These are phyloP conservation scores for Miltochrista miniata DNA, from an alignment of 2,888 invertebrate species.

Conservation along the genomic window DNA sequence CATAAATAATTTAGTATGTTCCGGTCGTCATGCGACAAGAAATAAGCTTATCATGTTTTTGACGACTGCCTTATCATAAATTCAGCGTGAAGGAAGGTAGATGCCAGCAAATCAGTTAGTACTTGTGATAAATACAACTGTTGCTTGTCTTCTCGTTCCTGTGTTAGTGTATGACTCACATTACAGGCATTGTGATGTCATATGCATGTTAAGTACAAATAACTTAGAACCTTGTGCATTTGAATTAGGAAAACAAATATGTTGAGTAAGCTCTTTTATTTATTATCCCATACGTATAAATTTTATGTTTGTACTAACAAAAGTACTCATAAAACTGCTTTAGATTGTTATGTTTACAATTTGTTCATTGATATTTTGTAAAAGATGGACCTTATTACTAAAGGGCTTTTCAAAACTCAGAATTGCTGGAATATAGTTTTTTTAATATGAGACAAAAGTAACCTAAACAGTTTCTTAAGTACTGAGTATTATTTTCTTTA, in stretches of 20 bases:
- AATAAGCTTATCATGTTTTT: slow-evolving; percentile 42
- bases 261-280: slow-evolving; percentile 17
- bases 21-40: slow-evolving; percentile 32
- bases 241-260: slow-evolving; percentile 29
- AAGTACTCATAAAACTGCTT: too few relatives aligned
- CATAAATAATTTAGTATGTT: slow-evolving; percentile 14
- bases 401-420: too few relatives aligned
- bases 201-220: slow-evolving; percentile 63
- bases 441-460: too few relatives aligned
- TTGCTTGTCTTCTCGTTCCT: slow-evolving; percentile 28
- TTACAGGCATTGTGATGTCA: slow-evolving; percentile 73
- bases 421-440: too few relatives aligned
- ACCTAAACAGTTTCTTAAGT: too few relatives aligned
- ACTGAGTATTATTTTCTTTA: too few relatives aligned
- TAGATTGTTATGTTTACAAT: too few relatives aligned
- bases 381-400: too few relatives aligned
- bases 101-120: slow-evolving; percentile 21
- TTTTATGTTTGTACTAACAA: too few relatives aligned
- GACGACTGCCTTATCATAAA: slow-evolving; percentile 41
- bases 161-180: slow-evolving; percentile 65
- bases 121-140: slow-evolving; percentile 25
- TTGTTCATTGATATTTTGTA: too few relatives aligned
- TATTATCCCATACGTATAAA: background rate
- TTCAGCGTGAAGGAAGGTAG: slow-evolving; percentile 23
- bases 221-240: slow-evolving; percentile 52